Conservation (phyloP, 2,888 invertebrate species). For the Mycalesis mineus region DNA sequence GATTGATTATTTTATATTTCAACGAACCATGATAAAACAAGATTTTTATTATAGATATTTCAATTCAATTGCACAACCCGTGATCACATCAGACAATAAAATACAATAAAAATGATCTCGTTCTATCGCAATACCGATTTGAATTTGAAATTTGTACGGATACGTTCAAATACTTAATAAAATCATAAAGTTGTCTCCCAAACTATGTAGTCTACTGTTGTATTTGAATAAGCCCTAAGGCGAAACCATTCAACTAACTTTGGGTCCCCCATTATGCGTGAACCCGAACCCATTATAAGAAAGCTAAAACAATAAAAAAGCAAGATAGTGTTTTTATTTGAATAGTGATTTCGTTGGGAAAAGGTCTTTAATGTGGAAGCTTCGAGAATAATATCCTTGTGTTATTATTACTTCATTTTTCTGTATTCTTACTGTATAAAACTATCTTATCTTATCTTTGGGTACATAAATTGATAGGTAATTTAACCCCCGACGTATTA, state of each 20-base stretch:
- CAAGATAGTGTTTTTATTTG: slow-evolving; percentile 13
- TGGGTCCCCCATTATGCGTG: slow-evolving; percentile 23
- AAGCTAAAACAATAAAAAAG: slow-evolving; percentile 20
- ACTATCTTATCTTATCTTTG: too few relatives aligned
- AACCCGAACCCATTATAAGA: slow-evolving; percentile 20
- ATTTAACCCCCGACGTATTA: too few relatives aligned
- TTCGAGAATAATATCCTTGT: not conserved
- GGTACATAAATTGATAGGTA: too few relatives aligned
- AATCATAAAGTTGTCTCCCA: not conserved
- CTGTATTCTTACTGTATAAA: not conserved
- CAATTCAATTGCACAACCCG: too few relatives aligned
- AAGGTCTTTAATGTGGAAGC: slow-evolving; percentile 1
- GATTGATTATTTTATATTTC: too few relatives aligned
- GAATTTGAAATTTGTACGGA: too few relatives aligned
- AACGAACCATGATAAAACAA: too few relatives aligned
- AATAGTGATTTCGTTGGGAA: slow-evolving; percentile 6
- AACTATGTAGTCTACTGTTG: slow-evolving; percentile 8
- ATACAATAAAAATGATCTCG: too few relatives aligned
- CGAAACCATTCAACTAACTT: slow-evolving; percentile 20
- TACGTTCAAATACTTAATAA: not conserved
- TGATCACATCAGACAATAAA: too few relatives aligned
- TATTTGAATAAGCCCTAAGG: slow-evolving; percentile 17
- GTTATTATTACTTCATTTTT: not conserved
- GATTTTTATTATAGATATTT: too few relatives aligned
- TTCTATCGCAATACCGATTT: too few relatives aligned